Evolutionary conservation across 1,140 invertebrate genomes (phyloP).

Genomic region (Plutomurus gul): DNA sequence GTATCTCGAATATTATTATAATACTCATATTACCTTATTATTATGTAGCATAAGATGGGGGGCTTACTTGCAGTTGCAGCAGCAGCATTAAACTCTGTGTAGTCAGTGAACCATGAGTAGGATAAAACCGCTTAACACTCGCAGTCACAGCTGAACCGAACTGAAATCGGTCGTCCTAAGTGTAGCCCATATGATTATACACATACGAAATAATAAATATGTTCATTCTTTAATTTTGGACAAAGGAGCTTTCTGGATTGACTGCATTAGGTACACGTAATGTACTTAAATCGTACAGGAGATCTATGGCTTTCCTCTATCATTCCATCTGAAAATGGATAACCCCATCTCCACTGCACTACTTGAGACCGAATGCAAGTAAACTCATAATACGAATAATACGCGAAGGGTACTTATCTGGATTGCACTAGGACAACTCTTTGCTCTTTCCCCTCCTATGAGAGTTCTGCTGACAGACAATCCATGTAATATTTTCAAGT

Average conservation of each 20-base stretch:
- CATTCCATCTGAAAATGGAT: no score
- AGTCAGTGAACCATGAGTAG: background rate
- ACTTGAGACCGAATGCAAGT: no score
- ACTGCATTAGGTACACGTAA: background rate
- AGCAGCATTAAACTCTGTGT: background rate
- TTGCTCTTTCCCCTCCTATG: no score
- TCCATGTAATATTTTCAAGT: no score
- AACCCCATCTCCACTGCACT: no score
- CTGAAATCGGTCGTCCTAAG: background rate
- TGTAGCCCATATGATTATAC: conserved; percentile 7
- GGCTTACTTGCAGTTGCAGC: no score
- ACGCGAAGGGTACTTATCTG: no score
- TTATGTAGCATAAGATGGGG: background rate
- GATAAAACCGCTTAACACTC: conserved; percentile 28
- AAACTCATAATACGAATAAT: no score
- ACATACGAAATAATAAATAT: conserved; percentile 30
- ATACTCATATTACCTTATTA: background rate
- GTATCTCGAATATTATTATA: no score
- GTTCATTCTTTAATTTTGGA: conserved; percentile 9
- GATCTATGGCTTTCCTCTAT: background rate
- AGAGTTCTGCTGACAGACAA: no score
- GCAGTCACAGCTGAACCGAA: background rate
- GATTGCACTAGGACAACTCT: no score
- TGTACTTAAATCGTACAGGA: no score
- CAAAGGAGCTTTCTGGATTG: background rate